These are phyloP conservation scores for Leptinotarsa defecta DNA, from an alignment of 1,140 invertebrate genomes.

Conservation along the genomic window DNA sequence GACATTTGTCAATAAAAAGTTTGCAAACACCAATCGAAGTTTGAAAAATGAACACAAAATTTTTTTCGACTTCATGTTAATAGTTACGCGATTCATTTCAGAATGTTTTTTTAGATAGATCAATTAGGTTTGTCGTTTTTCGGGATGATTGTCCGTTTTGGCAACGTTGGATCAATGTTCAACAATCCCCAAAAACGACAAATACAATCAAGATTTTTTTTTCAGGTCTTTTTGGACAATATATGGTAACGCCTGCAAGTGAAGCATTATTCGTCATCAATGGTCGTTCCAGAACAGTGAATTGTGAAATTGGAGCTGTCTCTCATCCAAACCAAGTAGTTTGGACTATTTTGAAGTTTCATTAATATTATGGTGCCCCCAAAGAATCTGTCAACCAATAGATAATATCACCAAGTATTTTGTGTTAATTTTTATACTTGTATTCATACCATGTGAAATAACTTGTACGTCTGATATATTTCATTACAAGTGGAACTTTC, in stretches of 20 bases:
- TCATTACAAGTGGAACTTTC: too few species aligned
- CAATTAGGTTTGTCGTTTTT: too few species aligned
- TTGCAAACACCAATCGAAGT: too few species aligned
- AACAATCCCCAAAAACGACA: too few species aligned
- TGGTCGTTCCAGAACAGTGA: constrained; percentile 73
- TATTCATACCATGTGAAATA: not conserved
- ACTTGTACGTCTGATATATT: too few species aligned
- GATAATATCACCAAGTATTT: not conserved
- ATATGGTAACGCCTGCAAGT: constrained; percentile 75
- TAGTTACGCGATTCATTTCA: too few species aligned
- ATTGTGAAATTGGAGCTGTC: constrained; percentile 76
- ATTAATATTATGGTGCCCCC: constrained; percentile 45
- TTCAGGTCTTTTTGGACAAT: constrained; percentile 73
- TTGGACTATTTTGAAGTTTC: constrained; percentile 65
- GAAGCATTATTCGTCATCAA: constrained; percentile 77
- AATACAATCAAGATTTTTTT: constrained; percentile 7
- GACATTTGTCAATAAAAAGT: too few species aligned
- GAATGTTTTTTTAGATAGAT: too few species aligned
- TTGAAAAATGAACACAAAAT: too few species aligned
- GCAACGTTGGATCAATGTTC: too few species aligned
- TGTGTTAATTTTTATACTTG: constrained; percentile 7
- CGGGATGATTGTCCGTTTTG: too few species aligned
- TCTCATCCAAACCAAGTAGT: constrained; percentile 69
- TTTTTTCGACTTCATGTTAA: too few species aligned
- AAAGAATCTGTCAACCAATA: not conserved